These are phyloP conservation scores for Telmatherina bonti DNA, from an alignment of 2,797 vertebrate genomes.

Conservation along the genomic window DNA sequence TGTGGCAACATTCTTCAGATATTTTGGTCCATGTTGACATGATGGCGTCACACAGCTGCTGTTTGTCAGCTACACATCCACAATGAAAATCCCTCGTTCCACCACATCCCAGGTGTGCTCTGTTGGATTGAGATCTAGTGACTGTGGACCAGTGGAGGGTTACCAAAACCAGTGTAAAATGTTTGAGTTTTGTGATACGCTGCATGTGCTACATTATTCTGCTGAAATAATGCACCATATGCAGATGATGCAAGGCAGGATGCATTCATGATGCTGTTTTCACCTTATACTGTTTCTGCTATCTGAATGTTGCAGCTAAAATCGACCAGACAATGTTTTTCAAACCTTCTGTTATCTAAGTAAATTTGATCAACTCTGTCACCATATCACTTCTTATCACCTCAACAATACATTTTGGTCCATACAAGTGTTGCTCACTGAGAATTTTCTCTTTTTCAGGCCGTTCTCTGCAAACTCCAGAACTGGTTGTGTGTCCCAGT, in stretches of 20 bases:
- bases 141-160: no score
- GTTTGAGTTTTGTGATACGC: no score
- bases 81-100: background rate
- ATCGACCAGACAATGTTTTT: background rate
- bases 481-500: no score
- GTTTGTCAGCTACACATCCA: background rate
- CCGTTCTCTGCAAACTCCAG: no score
- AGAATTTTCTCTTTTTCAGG: no score
- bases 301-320: background rate
- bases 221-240: no score
- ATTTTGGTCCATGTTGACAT: background rate
- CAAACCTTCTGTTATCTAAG: background rate
- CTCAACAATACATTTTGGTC: background rate
- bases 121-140: background rate
- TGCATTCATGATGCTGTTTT: background rate
- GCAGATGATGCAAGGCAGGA: background rate
- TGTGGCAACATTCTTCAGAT: background rate
- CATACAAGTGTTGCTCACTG: no score
- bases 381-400: no score
- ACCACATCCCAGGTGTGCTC: background rate
- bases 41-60: no score
- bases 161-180: no score
- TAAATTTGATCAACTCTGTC: no score
- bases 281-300: background rate
- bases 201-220: no score